Evolutionary conservation across 2,888 invertebrate species (phyloP), one percentile per base, ranked within the genome.

Genomic region (Iselma pallidipennis): DNA sequence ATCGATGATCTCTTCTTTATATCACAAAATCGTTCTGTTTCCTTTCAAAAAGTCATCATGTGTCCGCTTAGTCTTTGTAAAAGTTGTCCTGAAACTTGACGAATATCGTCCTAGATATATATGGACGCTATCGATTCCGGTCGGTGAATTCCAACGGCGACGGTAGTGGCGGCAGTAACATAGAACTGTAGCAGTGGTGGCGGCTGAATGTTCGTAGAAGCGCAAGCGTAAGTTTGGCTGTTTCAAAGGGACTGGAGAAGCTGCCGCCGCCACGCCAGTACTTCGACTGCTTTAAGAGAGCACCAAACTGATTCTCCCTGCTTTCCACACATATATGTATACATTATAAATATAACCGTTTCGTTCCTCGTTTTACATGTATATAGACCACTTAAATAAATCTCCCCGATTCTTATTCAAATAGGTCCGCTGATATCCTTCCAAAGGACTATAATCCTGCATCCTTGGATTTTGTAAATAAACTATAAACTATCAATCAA

Each of bases 81-180:
- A 45, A 23, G 45, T 45, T 45, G 63, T 61, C 60, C 63, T 60
- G 59, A 55, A 66, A 63, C 63, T 66, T 70, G 69, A 70, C 70
- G 69, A 66, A 67, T 68, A 68, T 67, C 67, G 63, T 54, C 63
- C 59, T 62, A 56, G 51, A 63, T 61, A 45, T 45, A 66, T 69
- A 70, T 66, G 65, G 69, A 67, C 67, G 68, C 64, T 74, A 74
- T 74, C 73, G 73, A 74, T 74, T 74, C 72, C 71, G 68, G 71
- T 71, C 67, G 68, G 68, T 59, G 71, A 66, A 66, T 69, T 65
- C 62, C 66, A 61, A 63, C 67, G 61, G 65, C 63, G 62, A 63
- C 67, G 61, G 65, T 61, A 61, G 64, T 55, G 66, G 69, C 71
- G 71, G 29, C 21, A 29, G 21, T 23, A 21, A 21, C 4, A 45